These are phyloP conservation scores for Rana temporaria DNA, from an alignment of 2,113 vertebrate species.

Conservation along the genomic window DNA sequence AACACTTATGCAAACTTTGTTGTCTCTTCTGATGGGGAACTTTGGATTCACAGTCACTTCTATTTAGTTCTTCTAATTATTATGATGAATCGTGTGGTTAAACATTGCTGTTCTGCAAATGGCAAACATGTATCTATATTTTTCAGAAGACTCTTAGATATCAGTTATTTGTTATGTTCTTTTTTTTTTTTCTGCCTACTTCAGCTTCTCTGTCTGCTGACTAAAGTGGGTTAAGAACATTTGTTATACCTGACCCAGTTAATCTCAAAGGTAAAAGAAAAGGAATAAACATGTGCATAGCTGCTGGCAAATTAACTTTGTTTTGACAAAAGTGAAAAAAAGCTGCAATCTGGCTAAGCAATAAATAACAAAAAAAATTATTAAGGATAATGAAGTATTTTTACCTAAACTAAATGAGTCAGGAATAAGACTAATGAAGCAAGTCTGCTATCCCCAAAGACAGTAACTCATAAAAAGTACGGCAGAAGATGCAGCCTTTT, in stretches of 20 bases:
- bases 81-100: slow-evolving; percentile 15
- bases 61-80: slow-evolving; percentile 33
- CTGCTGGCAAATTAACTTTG: slow-evolving; percentile 50
- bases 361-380: slow-evolving; percentile 9
- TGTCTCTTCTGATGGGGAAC: neutral
- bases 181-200: slow-evolving; percentile 50
- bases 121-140: slow-evolving; percentile 38
- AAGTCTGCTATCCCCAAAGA: slow-evolving; percentile 23
- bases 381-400: slow-evolving; percentile 25
- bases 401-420: slow-evolving; percentile 5
- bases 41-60: slow-evolving; percentile 13
- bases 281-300: slow-evolving; percentile 47
- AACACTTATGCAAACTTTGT: neutral
- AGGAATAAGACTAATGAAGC: slow-evolving; percentile 31
- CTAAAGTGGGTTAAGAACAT: slow-evolving; percentile 56
- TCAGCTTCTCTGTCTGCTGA: slow-evolving; percentile 53
- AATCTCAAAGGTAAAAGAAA: slow-evolving; percentile 55
- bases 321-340: slow-evolving; percentile 44
- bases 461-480: neutral
- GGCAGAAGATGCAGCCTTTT: too few relatives aligned
- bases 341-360: slow-evolving; percentile 20
- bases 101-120: slow-evolving; percentile 32
- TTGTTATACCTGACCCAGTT: slow-evolving; percentile 58
- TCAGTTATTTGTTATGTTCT: slow-evolving; percentile 46
- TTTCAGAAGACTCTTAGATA: slow-evolving; percentile 23